A percentile compares a stretch with the other conserved stretches of the same genome.
phyloP scores from a whole-genome alignment of 2,797 vertebrate species.

The Esox masquinongy region DNA sequence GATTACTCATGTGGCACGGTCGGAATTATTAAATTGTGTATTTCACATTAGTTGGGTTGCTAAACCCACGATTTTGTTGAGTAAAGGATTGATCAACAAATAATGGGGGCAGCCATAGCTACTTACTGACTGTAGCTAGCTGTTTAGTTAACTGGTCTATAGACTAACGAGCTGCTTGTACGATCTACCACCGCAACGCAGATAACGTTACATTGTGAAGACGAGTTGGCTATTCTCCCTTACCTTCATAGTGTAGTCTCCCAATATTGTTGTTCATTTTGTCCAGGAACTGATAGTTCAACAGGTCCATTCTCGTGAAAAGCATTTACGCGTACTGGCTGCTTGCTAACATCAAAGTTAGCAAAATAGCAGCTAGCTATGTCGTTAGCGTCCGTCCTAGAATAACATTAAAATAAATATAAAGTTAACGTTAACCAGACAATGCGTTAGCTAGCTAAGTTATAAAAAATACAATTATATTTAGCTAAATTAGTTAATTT shows the following conservation, averaged over 20 bases:
- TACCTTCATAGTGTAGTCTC: conserved; percentile 94
- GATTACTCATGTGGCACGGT: too few species aligned
- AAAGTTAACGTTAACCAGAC: conserved; percentile 31
- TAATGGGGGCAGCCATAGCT: not conserved
- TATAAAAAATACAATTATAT: not conserved
- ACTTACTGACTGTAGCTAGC: not conserved
- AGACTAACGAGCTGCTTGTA: not conserved
- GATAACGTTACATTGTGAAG: not conserved
- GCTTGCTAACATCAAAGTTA: conserved; percentile 77
- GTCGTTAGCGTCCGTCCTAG: conserved; percentile 45
- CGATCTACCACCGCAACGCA: not conserved
- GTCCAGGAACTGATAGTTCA: conserved; percentile 97
- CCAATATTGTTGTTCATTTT: conserved; percentile 98
- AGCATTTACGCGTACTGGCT: conserved; percentile 88
- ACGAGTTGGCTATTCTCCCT: conserved; percentile 7
- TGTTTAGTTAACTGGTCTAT: not conserved
- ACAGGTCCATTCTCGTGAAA: conserved; percentile 95
- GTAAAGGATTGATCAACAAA: conserved; percentile 1
- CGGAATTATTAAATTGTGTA: not conserved
- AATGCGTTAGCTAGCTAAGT: conserved; percentile 11
- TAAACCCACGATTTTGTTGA: not conserved
- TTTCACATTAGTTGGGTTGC: not conserved
- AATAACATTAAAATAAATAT: conserved; percentile 16
- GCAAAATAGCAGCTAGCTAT: conserved; percentile 66
- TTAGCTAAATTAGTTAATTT: not conserved